A percentile compares a stretch with the other conserved stretches of the same genome.
Conservation (phyloP, 2,797 vertebrate species). For the Atherinosoma microstoma region DNA sequence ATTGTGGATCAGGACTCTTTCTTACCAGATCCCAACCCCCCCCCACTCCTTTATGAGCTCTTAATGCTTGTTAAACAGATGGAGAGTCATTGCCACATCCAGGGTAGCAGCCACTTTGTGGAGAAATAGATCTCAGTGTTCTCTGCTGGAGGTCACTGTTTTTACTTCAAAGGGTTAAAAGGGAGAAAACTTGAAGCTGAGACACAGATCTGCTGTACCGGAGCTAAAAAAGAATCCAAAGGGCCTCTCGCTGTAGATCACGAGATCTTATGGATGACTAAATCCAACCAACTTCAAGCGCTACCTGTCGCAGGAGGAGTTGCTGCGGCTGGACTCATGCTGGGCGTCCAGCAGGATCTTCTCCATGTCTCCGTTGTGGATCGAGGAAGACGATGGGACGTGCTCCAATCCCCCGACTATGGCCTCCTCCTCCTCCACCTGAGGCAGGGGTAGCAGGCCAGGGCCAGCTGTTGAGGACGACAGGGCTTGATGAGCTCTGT, state of each 20-base stretch:
- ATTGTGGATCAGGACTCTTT: neutral
- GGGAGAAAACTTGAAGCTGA: neutral
- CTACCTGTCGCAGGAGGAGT: constrained; percentile 97
- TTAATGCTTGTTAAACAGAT: constrained; percentile 3
- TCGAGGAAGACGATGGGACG: constrained; percentile 95
- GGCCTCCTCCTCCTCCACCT: constrained; percentile 84
- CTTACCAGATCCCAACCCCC: neutral
- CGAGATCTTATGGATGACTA: neutral
- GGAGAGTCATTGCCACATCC: neutral
- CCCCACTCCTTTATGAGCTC: neutral
- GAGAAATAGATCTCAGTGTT: neutral
- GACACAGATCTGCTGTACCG: neutral
- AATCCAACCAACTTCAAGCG: neutral
- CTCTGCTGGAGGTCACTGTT: neutral
- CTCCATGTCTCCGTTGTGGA: constrained; percentile 98
- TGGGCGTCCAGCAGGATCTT: constrained; percentile 97
- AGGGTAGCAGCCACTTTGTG: neutral
- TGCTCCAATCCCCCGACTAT: constrained; percentile 94
- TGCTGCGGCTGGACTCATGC: constrained; percentile 97
- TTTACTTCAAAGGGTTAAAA: neutral
- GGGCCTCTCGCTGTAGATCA: neutral
- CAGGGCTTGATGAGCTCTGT: constrained; percentile 70
- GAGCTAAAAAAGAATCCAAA: neutral
- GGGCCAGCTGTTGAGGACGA: constrained; percentile 37
- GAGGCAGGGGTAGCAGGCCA: constrained; percentile 77